phyloP scores from a whole-genome alignment of 2,113 vertebrate genomes.

The Phalacrocorax brasilianus region DNA sequence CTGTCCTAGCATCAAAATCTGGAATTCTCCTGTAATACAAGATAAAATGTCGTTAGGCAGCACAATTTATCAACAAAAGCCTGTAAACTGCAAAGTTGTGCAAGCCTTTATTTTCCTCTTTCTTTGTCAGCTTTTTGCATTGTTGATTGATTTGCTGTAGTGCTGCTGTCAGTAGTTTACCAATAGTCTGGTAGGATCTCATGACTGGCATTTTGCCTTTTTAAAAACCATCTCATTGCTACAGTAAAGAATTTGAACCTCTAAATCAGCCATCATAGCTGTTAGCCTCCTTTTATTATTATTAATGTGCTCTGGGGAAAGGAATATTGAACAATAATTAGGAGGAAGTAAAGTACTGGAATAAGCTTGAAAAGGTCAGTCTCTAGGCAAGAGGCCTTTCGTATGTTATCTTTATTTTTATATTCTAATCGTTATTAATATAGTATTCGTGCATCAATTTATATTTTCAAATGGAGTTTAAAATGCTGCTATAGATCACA shows the following conservation, averaged over 20 bases:
- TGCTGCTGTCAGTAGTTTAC: constrained; percentile 81
- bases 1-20: constrained; percentile 25
- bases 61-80: constrained; percentile 74
- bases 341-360: constrained; percentile 71
- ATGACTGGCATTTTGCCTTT: constrained; percentile 80
- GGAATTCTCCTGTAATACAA: constrained; percentile 52
- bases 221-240: constrained; percentile 76
- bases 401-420: constrained; percentile 39
- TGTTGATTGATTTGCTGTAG: constrained; percentile 73
- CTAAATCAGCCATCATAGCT: constrained; percentile 64
- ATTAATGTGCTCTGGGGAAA: constrained; percentile 72
- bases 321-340: constrained; percentile 76
- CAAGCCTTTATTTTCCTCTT: constrained; percentile 70
- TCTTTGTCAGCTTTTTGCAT: constrained; percentile 80
- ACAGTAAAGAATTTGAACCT: constrained; percentile 61
- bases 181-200: constrained; percentile 72
- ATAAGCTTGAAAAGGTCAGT: constrained; percentile 80
- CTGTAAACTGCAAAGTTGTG: constrained; percentile 65
- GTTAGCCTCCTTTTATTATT: constrained; percentile 67
- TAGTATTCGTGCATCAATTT: constrained; percentile 38
- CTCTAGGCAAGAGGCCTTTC: constrained; percentile 62
- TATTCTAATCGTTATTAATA: constrained; percentile 54
- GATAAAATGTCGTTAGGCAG: constrained; percentile 65
- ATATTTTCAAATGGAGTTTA: constrained; percentile 43
- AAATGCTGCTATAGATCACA: constrained; percentile 34